phyloP scores from a whole-genome alignment of 2,113 vertebrate species.

The Apeltes quadracus region DNA sequence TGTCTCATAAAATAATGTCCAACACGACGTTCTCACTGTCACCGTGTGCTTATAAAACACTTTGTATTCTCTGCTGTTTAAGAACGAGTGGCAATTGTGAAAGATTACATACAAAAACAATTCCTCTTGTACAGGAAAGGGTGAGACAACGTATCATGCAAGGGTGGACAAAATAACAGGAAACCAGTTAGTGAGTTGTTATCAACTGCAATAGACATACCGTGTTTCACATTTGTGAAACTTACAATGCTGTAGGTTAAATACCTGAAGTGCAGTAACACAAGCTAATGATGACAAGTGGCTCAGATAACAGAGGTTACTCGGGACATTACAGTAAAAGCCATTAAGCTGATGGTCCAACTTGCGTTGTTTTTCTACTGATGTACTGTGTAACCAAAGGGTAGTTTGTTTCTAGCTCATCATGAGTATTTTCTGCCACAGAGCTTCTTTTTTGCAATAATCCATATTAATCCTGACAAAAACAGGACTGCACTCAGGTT shows the following conservation, averaged over 20 bases:
- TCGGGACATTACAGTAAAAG: neutral
- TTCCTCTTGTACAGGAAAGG: neutral
- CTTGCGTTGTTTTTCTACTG: neutral
- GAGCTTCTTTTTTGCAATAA: neutral
- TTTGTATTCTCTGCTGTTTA: neutral
- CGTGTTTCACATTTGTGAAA: neutral
- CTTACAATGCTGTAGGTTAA: neutral
- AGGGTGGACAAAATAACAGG: neutral
- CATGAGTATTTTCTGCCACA: neutral
- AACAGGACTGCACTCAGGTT: neutral
- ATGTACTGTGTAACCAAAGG: too few species aligned
- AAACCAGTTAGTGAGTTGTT: neutral
- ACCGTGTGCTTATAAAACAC: neutral
- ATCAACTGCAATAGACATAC: neutral
- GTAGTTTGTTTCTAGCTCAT: too few species aligned
- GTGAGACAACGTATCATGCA: neutral
- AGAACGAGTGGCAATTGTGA: neutral
- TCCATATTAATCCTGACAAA: neutral
- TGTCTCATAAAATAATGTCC: slow-evolving; percentile 11
- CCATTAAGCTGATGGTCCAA: neutral
- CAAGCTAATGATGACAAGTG: neutral
- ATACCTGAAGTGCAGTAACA: neutral
- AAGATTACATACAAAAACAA: neutral
- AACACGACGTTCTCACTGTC: neutral
- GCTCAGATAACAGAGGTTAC: neutral